A percentile compares a stretch with the other conserved stretches of the same genome.
Conservation (phyloP, 1,140 invertebrate genomes). For the Epicauta chinensis region DNA sequence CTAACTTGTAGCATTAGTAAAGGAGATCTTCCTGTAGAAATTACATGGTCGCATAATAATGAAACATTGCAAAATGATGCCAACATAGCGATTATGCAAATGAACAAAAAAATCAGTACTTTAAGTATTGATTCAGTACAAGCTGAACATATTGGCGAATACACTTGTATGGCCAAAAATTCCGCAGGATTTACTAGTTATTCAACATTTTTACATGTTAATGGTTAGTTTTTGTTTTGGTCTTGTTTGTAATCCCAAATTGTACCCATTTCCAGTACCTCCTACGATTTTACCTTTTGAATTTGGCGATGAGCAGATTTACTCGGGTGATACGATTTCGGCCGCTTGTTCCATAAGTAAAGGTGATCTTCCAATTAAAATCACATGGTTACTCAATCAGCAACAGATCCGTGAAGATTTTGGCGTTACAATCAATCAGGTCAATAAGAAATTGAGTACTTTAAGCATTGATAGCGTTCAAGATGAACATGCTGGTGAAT, state of each 20-base stretch:
- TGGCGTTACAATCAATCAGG: slow-evolving; percentile 39
- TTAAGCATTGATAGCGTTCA: slow-evolving; percentile 67
- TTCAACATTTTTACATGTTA: slow-evolving; percentile 49
- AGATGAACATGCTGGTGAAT: slow-evolving; percentile 58
- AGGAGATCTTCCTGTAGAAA: slow-evolving; percentile 61
- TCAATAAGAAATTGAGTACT: slow-evolving; percentile 37
- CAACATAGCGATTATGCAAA: slow-evolving; percentile 46
- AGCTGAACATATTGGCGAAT: slow-evolving; percentile 47
- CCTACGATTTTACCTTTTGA: slow-evolving; percentile 57
- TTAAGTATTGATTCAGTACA: slow-evolving; percentile 57
- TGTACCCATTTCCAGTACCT: slow-evolving; percentile 44
- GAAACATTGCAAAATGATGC: slow-evolving; percentile 40
- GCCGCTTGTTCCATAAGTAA: slow-evolving; percentile 53
- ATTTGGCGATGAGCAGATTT: slow-evolving; percentile 50
- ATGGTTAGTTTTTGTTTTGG: slow-evolving; percentile 42
- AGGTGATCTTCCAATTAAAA: slow-evolving; percentile 61
- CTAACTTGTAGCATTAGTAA: slow-evolving; percentile 58
- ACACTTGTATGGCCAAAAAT: slow-evolving; percentile 54
- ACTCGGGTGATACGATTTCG: slow-evolving; percentile 48
- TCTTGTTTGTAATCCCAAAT: neutral
- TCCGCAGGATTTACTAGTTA: slow-evolving; percentile 44
- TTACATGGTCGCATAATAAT: slow-evolving; percentile 57
- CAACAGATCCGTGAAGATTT: slow-evolving; percentile 29
- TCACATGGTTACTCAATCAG: slow-evolving; percentile 56
- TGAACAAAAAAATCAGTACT: slow-evolving; percentile 61